A percentile compares a stretch with the other conserved stretches of the same genome.
Evolutionary conservation across 2,113 vertebrate species (phyloP).

Genomic region (Xyrauchen texanus): DNA sequence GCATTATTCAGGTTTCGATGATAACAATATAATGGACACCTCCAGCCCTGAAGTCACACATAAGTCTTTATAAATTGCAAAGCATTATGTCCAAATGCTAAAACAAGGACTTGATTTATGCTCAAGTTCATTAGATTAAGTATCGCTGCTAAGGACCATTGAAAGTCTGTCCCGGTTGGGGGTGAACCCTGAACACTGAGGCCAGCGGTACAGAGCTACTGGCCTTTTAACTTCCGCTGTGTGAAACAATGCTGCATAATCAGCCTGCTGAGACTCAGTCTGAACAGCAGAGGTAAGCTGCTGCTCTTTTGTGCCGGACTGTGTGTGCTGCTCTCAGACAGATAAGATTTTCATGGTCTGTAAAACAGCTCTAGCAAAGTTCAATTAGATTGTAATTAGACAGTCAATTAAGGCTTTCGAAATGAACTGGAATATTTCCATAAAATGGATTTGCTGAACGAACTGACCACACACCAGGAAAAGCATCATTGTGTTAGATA

Average conservation of each 20-base stretch:
- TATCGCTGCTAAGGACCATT: conserved; percentile 31
- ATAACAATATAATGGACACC: no score
- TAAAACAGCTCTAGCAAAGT: conserved; percentile 44
- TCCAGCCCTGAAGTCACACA: no score
- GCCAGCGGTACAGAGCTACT: conserved; percentile 35
- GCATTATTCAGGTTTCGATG: no score
- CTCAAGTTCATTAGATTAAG: conserved; percentile 52
- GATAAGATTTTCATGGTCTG: conserved; percentile 50
- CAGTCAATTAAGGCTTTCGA: conserved; percentile 40
- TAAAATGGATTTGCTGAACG: conserved; percentile 13
- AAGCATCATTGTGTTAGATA: neutral
- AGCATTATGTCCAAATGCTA: neutral
- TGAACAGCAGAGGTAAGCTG: conserved; percentile 36
- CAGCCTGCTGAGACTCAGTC: conserved; percentile 38
- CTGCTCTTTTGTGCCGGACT: conserved; percentile 41
- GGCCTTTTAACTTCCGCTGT: conserved; percentile 29
- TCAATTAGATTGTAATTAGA: conserved; percentile 50
- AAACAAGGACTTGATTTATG: conserved; percentile 48
- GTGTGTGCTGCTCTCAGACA: conserved; percentile 15
- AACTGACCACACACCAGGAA: conserved; percentile 2
- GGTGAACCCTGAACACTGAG: conserved; percentile 41
- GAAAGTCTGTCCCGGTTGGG: conserved; percentile 31
- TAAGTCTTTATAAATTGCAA: no score
- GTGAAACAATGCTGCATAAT: conserved; percentile 52
- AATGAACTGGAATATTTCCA: conserved; percentile 29